These are phyloP conservation scores for Hipparchia sbordonii DNA, from an alignment of 2,888 invertebrate species.

Conservation along the genomic window DNA sequence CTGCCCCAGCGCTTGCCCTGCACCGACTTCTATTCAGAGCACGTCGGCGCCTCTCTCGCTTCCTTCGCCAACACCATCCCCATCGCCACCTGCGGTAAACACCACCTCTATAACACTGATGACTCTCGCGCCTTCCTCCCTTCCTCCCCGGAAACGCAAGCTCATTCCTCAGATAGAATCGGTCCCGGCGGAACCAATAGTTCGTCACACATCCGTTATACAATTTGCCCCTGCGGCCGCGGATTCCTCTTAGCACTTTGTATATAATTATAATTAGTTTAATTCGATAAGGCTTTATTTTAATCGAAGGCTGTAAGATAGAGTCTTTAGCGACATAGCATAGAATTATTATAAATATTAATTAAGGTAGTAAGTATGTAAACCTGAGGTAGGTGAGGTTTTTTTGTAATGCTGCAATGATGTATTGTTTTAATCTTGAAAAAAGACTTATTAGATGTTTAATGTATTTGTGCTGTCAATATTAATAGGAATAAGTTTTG, in stretches of 20 bases:
- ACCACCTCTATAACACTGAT: conserved; percentile 26
- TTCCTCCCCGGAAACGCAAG: conserved; percentile 91
- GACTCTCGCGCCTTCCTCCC: conserved; percentile 73
- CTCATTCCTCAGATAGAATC: conserved; percentile 87
- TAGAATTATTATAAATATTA: conserved; percentile 34
- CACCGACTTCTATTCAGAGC: conserved; percentile 64
- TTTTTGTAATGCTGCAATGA: conserved; percentile 36
- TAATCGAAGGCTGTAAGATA: conserved; percentile 53
- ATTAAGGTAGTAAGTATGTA: conserved; percentile 36
- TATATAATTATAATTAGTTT: conserved; percentile 37
- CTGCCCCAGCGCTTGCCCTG: conserved; percentile 70
- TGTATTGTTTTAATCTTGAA: conserved; percentile 49
- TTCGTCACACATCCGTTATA: conserved; percentile 87
- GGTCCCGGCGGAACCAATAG: conserved; percentile 57
- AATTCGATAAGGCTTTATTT: conserved; percentile 49
- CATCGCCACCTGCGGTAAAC: conserved; percentile 71
- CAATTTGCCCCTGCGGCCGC: conserved; percentile 90
- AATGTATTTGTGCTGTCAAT: conserved; percentile 61
- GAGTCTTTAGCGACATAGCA: conserved; percentile 44
- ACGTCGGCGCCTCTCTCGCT: conserved; percentile 82
- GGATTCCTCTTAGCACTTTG: conserved; percentile 63
- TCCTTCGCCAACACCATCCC: conserved; percentile 60
- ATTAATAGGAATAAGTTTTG: conserved; percentile 53
- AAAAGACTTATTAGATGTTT: conserved; percentile 63
- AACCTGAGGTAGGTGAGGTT: conserved; percentile 33